Evolutionary conservation across 2,113 vertebrate species (phyloP).

Genomic region (Cettia cetti): DNA sequence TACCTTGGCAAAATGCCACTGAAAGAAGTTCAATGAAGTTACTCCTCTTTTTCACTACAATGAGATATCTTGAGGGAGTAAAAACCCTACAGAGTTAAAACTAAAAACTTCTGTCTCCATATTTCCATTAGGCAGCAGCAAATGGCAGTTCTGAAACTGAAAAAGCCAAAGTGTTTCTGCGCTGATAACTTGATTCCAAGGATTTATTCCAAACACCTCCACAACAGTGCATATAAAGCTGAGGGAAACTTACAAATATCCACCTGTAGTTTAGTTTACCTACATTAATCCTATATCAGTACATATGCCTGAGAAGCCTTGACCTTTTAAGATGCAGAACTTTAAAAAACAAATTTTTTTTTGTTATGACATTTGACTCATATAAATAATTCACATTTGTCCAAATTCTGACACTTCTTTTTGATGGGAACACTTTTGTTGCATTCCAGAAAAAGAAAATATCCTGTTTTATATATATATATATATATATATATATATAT

Average conservation of each 20-base stretch:
- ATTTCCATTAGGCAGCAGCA: neutral
- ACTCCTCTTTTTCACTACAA: conserved; percentile 12
- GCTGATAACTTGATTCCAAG: neutral
- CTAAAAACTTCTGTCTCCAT: neutral
- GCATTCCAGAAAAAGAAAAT: neutral
- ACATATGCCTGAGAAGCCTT: neutral
- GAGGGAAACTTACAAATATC: neutral
- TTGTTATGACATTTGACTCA: neutral
- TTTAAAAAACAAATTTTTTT: neutral
- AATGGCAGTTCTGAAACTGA: neutral
- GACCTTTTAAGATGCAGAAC: neutral
- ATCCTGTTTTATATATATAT: neutral
- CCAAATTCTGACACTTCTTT: neutral
- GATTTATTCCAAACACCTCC: neutral
- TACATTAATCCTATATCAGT: neutral
- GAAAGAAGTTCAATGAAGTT: neutral
- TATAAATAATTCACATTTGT: neutral
- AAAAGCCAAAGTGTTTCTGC: neutral
- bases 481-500: neutral
- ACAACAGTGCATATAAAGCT: neutral
- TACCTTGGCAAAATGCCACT: neutral
- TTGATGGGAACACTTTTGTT: neutral
- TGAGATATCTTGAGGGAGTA: neutral
- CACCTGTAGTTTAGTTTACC: neutral
- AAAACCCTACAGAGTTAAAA: neutral